Percentiles rank a stretch among this genome's conserved stretches.
phyloP scores from a whole-genome alignment of 2,888 invertebrate species.

The Morpho helenor region DNA sequence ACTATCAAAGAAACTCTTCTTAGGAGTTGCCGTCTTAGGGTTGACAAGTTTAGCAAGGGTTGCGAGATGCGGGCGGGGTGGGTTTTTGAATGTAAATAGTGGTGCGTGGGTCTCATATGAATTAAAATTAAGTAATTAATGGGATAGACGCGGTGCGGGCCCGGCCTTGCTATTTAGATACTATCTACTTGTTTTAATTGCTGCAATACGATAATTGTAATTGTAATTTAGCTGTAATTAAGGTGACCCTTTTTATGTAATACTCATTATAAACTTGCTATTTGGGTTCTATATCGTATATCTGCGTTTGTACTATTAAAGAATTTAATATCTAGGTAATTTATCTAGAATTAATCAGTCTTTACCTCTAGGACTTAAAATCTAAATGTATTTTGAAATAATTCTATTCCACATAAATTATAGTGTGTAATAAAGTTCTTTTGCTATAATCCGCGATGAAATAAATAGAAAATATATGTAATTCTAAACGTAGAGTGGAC shows the following conservation, averaged over 20 bases:
- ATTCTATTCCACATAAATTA: too few relatives aligned
- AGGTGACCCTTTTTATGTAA: conserved; percentile 8
- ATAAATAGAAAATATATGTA: too few relatives aligned
- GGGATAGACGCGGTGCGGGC: conserved; percentile 40
- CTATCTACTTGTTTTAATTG: conserved; percentile 44
- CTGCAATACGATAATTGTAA: conserved; percentile 28
- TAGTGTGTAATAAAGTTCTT: too few relatives aligned
- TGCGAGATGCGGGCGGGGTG: conserved; percentile 65
- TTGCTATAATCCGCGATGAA: too few relatives aligned
- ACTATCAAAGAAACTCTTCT: conserved; percentile 78
- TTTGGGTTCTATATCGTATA: too few relatives aligned
- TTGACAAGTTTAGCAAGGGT: conserved; percentile 74
- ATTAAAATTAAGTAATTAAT: conserved; percentile 79
- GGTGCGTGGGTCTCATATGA: conserved; percentile 68
- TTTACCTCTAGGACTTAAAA: too few relatives aligned
- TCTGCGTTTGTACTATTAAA: too few relatives aligned
- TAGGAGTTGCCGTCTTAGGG: conserved; percentile 76
- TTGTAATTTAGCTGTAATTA: conserved; percentile 43
- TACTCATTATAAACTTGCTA: too few relatives aligned
- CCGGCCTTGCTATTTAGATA: conserved; percentile 38
- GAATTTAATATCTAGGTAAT: too few relatives aligned
- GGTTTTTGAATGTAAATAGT: conserved; percentile 78
- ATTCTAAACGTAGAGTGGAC: too few relatives aligned
- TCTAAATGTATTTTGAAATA: too few relatives aligned
- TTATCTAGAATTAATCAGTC: too few relatives aligned